Evolutionary conservation across 2,797 vertebrate genomes (phyloP), one percentile per base, ranked within the genome.

Genomic region (Oreonectes daqikongensis): DNA sequence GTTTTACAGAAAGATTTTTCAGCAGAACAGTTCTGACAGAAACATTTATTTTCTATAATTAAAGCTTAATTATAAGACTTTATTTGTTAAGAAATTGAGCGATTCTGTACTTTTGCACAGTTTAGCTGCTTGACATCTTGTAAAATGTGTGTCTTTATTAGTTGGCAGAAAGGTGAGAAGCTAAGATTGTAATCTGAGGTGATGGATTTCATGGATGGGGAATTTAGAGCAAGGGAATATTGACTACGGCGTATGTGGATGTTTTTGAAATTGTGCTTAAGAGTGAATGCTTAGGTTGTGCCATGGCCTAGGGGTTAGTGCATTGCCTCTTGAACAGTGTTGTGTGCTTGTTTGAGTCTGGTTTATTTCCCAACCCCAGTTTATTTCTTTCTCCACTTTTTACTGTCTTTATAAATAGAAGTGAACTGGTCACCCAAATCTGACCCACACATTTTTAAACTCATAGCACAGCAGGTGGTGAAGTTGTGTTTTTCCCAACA

Each of bases 211-310:
- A 40, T 32, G 15, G 15, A 26, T 73, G 61, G 28, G 28, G 50
- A 22, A 38, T 72, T 5, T 72, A 17, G 22, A 30, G 28, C 28
- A 50, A 11, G 12, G 57, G 1, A 26, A 63, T 38, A 46, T 63
- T 38, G 59, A 18, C 57, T 63, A 28, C 8, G n/a, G 66, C 46
- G n/a, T 35, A 24, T 3, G 70, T 64, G 18, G 32, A 64, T 22
- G 60, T 53, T 64, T 64, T 74, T 73, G 59, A 61, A 17, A 48
- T 73, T 14, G 71, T 72, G 71, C 44, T 65, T 65, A 30, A 17
- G 46, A 42, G 50, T 14, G 11, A 32, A 53, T 30, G 46, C 24
- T 55, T 74, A 7, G 18, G 26, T 65, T 5, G 35, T 30, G 71
- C 57, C 44, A 64, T 52, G 46, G 35, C 32, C 35, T 48, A 20